These are phyloP conservation scores for Operophtera brumata DNA, from an alignment of 2,888 invertebrate genomes.

Conservation along the genomic window DNA sequence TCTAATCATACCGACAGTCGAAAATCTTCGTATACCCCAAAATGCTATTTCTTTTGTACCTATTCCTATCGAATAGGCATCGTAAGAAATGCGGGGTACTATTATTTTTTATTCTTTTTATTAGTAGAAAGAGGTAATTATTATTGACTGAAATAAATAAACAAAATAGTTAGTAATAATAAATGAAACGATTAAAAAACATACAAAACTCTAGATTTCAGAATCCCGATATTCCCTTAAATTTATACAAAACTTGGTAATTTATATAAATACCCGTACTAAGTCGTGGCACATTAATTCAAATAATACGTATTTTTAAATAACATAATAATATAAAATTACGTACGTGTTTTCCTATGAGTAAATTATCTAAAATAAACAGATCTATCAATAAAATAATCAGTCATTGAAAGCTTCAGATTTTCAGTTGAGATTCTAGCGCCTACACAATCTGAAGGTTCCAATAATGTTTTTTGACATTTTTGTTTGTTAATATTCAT, in stretches of 20 bases:
- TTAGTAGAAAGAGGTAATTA: background rate
- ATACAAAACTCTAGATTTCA: slow-evolving; percentile 12
- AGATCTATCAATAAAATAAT: slow-evolving; percentile 63
- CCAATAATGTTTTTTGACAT: slow-evolving; percentile 64
- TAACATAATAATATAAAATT: slow-evolving; percentile 35
- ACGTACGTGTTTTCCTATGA: slow-evolving; percentile 55
- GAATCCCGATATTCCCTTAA: slow-evolving; percentile 24
- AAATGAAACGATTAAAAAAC: background rate
- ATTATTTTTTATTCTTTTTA: slow-evolving; percentile 8
- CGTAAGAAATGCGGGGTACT: slow-evolving; percentile 43
- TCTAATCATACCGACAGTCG: slow-evolving; percentile 21
- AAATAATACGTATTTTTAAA: slow-evolving; percentile 47
- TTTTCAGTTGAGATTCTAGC: slow-evolving; percentile 70
- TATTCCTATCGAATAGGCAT: slow-evolving; percentile 53
- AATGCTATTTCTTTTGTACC: slow-evolving; percentile 43
- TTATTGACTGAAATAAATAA: background rate
- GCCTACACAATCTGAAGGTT: slow-evolving; percentile 70
- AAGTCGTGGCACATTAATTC: slow-evolving; percentile 65
- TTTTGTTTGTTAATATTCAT: slow-evolving; percentile 35
- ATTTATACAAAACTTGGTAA: slow-evolving; percentile 42
- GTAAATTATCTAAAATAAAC: slow-evolving; percentile 46
- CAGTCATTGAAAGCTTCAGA: slow-evolving; percentile 80
- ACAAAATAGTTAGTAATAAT: background rate
- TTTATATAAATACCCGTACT: slow-evolving; percentile 71
- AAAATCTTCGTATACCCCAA: slow-evolving; percentile 16